phyloP scores from a whole-genome alignment of 2,888 invertebrate genomes.

The Watsonalla cultraria region DNA sequence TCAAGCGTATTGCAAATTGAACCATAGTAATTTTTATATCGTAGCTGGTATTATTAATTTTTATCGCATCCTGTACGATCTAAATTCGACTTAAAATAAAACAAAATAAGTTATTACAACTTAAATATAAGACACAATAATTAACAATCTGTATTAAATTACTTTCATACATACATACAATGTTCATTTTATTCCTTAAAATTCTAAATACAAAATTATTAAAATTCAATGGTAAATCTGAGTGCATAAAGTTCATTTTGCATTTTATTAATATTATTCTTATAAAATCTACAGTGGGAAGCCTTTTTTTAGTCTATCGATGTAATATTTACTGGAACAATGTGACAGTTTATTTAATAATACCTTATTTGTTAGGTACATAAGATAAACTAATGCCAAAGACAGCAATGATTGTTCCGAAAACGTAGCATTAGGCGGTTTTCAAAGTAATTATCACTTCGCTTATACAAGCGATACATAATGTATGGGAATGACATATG shows the following conservation, averaged over 20 bases:
- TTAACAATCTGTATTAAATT: slow-evolving; percentile 7
- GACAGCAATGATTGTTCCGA: too few relatives aligned
- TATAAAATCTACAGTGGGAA: slow-evolving; percentile 6
- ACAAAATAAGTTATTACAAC: slow-evolving; percentile 38
- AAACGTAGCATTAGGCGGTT: too few relatives aligned
- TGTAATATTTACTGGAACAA: not conserved
- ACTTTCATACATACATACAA: slow-evolving; percentile 29
- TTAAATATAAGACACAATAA: slow-evolving; percentile 19
- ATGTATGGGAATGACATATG: too few relatives aligned
- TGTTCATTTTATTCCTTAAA: slow-evolving; percentile 14
- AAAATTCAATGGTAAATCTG: slow-evolving; percentile 13
- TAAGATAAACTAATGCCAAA: too few relatives aligned
- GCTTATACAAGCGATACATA: too few relatives aligned
- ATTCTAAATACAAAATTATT: slow-evolving; percentile 30
- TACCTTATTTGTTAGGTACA: too few relatives aligned
- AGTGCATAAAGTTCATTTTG: not conserved
- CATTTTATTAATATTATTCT: not conserved
- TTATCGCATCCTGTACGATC: slow-evolving; percentile 11
- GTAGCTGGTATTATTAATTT: not conserved
- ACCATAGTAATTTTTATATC: too few relatives aligned
- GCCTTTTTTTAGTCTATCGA: slow-evolving; percentile 4
- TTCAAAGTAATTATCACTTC: too few relatives aligned
- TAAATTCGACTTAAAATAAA: slow-evolving; percentile 19
- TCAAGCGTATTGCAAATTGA: too few relatives aligned
- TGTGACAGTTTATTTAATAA: not conserved